phyloP scores from a whole-genome alignment of 2,113 vertebrate genomes.

The Castor canadensis region DNA sequence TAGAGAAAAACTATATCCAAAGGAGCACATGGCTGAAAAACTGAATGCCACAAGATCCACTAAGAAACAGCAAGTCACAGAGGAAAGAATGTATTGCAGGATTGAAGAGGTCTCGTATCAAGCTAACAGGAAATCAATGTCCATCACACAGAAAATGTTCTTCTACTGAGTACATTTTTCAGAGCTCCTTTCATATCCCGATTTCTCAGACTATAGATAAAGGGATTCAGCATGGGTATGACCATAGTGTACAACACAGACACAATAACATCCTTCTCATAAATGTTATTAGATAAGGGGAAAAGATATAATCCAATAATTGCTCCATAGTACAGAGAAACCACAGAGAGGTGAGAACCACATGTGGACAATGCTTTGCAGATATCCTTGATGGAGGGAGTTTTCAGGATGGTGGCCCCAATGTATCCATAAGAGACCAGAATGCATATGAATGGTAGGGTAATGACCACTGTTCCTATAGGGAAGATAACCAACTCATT shows the following conservation, averaged over 20 bases:
- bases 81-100: neutral
- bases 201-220: constrained; percentile 74
- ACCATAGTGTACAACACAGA: constrained; percentile 63
- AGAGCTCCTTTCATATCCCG: constrained; percentile 65
- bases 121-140: neutral
- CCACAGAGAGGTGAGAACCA: constrained; percentile 67
- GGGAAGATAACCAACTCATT: constrained; percentile 55
- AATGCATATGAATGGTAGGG: neutral
- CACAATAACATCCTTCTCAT: constrained; percentile 63
- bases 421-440: constrained; percentile 57
- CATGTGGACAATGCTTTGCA: constrained; percentile 67
- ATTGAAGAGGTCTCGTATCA: neutral
- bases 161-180: neutral
- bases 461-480: constrained; percentile 14
- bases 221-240: constrained; percentile 71
- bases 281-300: constrained; percentile 30
- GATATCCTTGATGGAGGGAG: constrained; percentile 6
- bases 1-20: neutral
- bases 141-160: neutral
- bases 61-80: neutral
- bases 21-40: neutral
- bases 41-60: neutral
- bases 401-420: constrained; percentile 50
- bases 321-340: constrained; percentile 58
- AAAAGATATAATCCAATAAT: constrained; percentile 48